phyloP scores from a whole-genome alignment of 2,797 vertebrate genomes.

The Enteromius afrohamiltoni region DNA sequence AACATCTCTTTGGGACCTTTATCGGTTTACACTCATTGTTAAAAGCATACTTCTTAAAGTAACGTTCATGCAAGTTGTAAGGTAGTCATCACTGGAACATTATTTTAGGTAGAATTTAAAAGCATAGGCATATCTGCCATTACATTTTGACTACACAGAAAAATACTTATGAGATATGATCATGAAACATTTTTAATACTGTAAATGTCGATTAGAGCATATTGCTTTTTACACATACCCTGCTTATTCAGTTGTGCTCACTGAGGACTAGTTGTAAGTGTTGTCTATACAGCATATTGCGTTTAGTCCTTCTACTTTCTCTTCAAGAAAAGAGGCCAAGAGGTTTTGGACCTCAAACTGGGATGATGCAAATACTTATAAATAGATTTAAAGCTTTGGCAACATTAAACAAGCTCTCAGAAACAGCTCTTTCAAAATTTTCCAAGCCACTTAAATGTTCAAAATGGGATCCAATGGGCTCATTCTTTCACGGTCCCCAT shows the following conservation, averaged over 20 bases:
- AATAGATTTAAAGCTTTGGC: constrained; percentile 42
- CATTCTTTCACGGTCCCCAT: constrained; percentile 33
- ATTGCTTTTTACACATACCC: background rate
- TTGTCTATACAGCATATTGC: background rate
- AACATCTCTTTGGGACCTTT: background rate
- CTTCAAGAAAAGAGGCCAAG: background rate
- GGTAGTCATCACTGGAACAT: background rate
- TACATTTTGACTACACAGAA: background rate
- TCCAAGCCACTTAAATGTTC: constrained; percentile 43
- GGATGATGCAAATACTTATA: constrained; percentile 27
- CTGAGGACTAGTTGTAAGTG: background rate
- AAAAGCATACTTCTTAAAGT: background rate
- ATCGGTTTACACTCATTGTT: background rate
- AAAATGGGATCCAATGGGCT: constrained; percentile 23
- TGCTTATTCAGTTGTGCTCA: background rate
- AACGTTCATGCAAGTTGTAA: background rate
- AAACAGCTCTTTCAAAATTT: constrained; percentile 22
- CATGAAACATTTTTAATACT: background rate
- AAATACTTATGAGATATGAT: background rate
- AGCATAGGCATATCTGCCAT: background rate
- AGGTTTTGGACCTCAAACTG: constrained; percentile 17
- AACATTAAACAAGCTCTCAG: constrained; percentile 10
- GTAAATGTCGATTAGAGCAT: background rate
- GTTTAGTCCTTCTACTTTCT: background rate
- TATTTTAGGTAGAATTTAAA: background rate